Base-by-base conservation (phyloP, 2,888 invertebrate species). In the Torymus texanus region DNA sequence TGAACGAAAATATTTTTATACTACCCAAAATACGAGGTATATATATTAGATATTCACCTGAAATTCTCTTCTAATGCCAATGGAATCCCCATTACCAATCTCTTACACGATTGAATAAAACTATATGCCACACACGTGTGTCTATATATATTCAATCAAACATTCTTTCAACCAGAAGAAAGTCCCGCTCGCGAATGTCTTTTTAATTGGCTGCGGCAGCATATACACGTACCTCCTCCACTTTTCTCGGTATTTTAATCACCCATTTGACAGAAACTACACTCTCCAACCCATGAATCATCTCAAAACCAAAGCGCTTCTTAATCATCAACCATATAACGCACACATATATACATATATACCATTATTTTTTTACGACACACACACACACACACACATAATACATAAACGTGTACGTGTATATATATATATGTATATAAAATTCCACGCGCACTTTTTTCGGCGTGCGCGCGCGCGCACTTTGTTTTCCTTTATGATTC, bases 201-300 rank as follows among this genome's bases (percentile, higher is more conserved):
- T 41, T 74, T 70, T 74, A 74, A 79, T 75, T 70, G 58, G 68
- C 55, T 50, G 55, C 62, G n/a, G 59, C 59, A 16, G 62, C 55
- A n/a, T 16, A 29, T 13, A 55, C 59, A 29, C 21, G 59, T 59
- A 59, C 59, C 16, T 14, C 16, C 11, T 58, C 24, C 53, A 72
- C 62, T 74, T 73, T 74, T 73, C 80, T 65, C 65, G 70, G 77
- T 80, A 80, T 74, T 80, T 77, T 74, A 80, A 74, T 77, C 80
- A 71, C 65, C 59, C 29, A 73, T 53, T 62, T 58, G 76, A 74
- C 80, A 77, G 65, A 72, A 72, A 65, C 62, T 24, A 72, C 63
- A 21, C 73, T 29, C 29, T 29, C 2, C 29, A 58, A 41, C 50
- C 66, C 73, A 77, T 80, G 73, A 80, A 77, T 80, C 80, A 76